Evolutionary conservation across 2,888 invertebrate species (phyloP), one percentile per base, ranked within the genome.

Genomic region (Stomorhina lunata): DNA sequence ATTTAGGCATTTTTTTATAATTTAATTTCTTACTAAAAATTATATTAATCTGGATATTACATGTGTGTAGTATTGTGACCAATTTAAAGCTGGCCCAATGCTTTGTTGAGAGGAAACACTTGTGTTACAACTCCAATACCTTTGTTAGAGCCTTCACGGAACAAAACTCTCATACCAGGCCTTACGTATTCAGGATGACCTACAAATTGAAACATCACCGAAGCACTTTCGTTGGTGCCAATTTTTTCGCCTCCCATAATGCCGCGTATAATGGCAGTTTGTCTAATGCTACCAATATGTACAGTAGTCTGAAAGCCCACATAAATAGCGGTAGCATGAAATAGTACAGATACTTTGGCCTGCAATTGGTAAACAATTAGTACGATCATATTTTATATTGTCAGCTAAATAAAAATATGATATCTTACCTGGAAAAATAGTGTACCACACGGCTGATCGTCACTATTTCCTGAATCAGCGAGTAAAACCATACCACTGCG

Each of bases 241-340:
- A 94, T 88, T 75, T 89, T 89, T 32, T 90, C 91, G 25, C 89
- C 88, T 10, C 92, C 93, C 92, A 94, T 93, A 82, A 94, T 94
- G 17, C 94, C 96, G 86, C 95, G 94, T 59, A 99, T 95, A 7
- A 96, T 94, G n/a, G 97, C 98, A 0, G 98, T 98, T 92, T 99
- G 99, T 0, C 98, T 92, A 6, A 99, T 96, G 87, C 97, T 98
- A 0, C 98, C 99, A 66, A 99, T 96, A 90, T 99, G 98, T 0
- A 99, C 96, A 0, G 98, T 98, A 20, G 97, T 96, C 91, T 97
- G 96, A 90, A 96, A 97, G 29, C 97, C 97, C 4, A 95, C 94
- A 84, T 93, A 95, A 80, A 97, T 96, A 12, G 95, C 94, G 0
- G 95, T 96, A 0, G 96, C 94, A 90, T 98, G 98, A 83, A 95